phyloP scores from a whole-genome alignment of 2,888 invertebrate genomes.

The Shargacucullia verbasci region DNA sequence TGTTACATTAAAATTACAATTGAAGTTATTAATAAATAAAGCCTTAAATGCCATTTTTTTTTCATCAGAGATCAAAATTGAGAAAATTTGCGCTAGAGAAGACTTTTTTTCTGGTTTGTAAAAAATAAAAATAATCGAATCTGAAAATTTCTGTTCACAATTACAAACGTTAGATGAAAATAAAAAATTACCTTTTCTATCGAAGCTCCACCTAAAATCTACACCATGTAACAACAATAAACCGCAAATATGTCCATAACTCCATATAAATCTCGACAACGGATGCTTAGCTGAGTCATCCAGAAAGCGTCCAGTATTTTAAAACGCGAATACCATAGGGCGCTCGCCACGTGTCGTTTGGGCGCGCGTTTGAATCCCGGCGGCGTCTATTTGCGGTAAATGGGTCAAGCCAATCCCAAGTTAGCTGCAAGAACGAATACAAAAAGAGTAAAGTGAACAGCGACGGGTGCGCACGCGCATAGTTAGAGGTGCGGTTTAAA shows the following conservation, averaged over 20 bases:
- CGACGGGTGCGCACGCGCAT: slow-evolving; percentile 55
- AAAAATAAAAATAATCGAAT: too few species aligned
- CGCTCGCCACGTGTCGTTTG: slow-evolving; percentile 73
- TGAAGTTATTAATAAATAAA: slow-evolving; percentile 15
- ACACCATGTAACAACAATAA: neutral
- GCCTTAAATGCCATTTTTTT: too few species aligned
- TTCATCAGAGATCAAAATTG: too few species aligned
- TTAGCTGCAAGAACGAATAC: slow-evolving; percentile 88
- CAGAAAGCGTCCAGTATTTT: slow-evolving; percentile 40
- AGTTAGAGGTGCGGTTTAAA: slow-evolving; percentile 32
- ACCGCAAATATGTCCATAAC: slow-evolving; percentile 2
- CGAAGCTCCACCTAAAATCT: neutral
- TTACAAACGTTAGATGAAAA: too few species aligned
- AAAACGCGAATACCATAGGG: slow-evolving; percentile 55
- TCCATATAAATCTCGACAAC: slow-evolving; percentile 28
- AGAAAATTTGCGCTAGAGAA: too few species aligned
- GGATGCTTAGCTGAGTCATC: slow-evolving; percentile 49
- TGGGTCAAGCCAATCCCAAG: slow-evolving; percentile 86
- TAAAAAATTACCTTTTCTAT: too few species aligned
- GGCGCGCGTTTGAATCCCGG: slow-evolving; percentile 73
- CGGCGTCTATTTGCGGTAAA: slow-evolving; percentile 86
- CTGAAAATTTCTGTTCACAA: too few species aligned
- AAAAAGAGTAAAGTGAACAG: slow-evolving; percentile 86
- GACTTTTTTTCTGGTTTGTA: too few species aligned
- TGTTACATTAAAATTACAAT: slow-evolving; percentile 11